Percentiles rank a stretch among this genome's conserved stretches.
These are phyloP conservation scores for Saxidomus purpurata DNA, from an alignment of 1,140 invertebrate genomes.

Conservation along the genomic window DNA sequence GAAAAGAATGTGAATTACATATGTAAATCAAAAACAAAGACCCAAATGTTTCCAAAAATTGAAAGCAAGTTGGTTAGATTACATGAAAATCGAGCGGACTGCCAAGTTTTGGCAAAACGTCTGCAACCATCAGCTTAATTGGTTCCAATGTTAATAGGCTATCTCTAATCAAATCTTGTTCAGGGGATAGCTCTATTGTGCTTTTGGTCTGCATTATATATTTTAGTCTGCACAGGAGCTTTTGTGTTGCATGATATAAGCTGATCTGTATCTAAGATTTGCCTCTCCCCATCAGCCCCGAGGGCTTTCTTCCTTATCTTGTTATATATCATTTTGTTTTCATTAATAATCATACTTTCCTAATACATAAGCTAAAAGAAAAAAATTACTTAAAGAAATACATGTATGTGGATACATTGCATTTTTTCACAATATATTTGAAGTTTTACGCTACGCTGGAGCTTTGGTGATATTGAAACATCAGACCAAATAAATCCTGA, in stretches of 20 bases:
- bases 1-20: neutral
- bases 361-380: neutral
- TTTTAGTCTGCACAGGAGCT: neutral
- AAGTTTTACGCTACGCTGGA: too few relatives aligned
- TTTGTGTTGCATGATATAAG: neutral
- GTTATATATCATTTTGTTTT: neutral
- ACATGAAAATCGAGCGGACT: neutral
- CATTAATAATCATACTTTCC: neutral
- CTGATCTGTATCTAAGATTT: neutral
- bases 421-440: too few relatives aligned
- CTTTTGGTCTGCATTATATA: neutral
- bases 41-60: slow-evolving; percentile 6
- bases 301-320: too few relatives aligned
- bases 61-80: slow-evolving; percentile 16
- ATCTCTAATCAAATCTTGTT: slow-evolving; percentile 33
- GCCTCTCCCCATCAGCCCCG: neutral
- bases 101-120: slow-evolving; percentile 15
- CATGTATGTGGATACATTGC: too few relatives aligned
- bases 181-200: neutral
- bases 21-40: slow-evolving; percentile 26
- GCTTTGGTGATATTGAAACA: too few relatives aligned
- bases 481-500: too few relatives aligned
- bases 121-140: slow-evolving; percentile 24
- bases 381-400: neutral
- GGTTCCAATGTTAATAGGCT: slow-evolving; percentile 16